Evolutionary conservation across 2,113 vertebrate genomes (phyloP).

Genomic region (Toxotes jaculatrix): DNA sequence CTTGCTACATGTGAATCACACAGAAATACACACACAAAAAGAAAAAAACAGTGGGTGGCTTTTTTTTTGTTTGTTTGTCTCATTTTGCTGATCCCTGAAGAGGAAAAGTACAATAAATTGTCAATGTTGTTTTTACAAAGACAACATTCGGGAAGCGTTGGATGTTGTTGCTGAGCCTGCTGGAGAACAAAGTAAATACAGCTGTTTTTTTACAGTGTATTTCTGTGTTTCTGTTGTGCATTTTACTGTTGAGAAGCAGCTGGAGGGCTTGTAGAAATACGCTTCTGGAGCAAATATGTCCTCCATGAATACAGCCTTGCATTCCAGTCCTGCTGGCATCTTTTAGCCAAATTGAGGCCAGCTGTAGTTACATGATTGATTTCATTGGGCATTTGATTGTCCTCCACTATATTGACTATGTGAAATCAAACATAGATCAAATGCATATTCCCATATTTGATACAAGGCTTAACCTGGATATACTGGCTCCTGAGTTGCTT

Average conservation of each 20-base stretch:
- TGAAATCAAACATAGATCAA: neutral
- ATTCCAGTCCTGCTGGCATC: neutral
- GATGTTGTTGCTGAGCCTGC: neutral
- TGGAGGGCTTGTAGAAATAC: neutral
- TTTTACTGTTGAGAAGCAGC: conserved; percentile 36
- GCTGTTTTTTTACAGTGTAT: neutral
- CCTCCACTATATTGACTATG: neutral
- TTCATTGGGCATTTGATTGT: neutral
- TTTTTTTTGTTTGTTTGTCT: conserved; percentile 1
- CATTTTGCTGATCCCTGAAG: neutral
- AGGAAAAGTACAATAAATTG: neutral
- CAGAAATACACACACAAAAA: neutral
- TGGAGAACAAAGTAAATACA: neutral
- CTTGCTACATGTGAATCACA: neutral
- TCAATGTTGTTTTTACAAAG: neutral
- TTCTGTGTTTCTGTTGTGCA: neutral
- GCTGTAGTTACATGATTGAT: neutral
- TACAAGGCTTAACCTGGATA: neutral
- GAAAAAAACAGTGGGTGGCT: neutral
- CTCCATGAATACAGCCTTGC: neutral
- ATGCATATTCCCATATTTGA: neutral
- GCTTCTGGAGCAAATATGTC: neutral
- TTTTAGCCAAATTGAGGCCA: neutral
- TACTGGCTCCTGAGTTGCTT: neutral
- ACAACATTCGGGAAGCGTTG: neutral